Evolutionary conservation across 1,140 invertebrate species (phyloP).

Genomic region (Thereuonema tuberculata): DNA sequence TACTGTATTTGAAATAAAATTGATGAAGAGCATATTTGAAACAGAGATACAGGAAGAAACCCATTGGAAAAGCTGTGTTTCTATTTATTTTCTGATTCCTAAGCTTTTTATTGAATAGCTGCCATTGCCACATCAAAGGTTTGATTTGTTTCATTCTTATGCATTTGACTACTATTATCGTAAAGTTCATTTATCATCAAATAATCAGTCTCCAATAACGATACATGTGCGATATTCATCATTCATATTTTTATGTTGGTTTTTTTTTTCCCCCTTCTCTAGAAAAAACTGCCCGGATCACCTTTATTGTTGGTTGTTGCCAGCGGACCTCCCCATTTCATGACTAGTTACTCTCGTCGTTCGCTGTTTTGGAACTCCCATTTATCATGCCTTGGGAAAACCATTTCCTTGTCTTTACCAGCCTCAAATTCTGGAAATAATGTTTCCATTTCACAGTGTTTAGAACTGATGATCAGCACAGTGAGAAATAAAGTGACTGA

Average conservation of each 20-base stretch:
- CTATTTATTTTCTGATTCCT: no score
- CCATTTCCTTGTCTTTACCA: conserved; percentile 44
- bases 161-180: no score
- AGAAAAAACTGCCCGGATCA: conserved; percentile 56
- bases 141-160: no score
- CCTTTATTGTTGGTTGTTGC: conserved; percentile 54
- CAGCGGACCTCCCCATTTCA: conserved; percentile 36
- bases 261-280: background rate
- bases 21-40: no score
- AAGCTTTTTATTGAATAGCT: no score
- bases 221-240: no score
- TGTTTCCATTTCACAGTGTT: conserved; percentile 31
- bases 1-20: no score
- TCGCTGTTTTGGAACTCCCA: conserved; percentile 53
- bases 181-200: no score
- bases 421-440: conserved; percentile 23
- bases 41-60: no score
- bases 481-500: conserved; percentile 54
- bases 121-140: no score
- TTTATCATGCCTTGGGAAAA: conserved; percentile 49
- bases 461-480: conserved; percentile 53
- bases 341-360: conserved; percentile 37
- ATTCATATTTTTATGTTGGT: background rate
- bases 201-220: no score
- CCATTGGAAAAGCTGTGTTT: no score